A percentile compares a stretch with the other conserved stretches of the same genome.
Evolutionary conservation across 2,888 invertebrate species (phyloP).

Genomic region (Nasonia oneida): DNA sequence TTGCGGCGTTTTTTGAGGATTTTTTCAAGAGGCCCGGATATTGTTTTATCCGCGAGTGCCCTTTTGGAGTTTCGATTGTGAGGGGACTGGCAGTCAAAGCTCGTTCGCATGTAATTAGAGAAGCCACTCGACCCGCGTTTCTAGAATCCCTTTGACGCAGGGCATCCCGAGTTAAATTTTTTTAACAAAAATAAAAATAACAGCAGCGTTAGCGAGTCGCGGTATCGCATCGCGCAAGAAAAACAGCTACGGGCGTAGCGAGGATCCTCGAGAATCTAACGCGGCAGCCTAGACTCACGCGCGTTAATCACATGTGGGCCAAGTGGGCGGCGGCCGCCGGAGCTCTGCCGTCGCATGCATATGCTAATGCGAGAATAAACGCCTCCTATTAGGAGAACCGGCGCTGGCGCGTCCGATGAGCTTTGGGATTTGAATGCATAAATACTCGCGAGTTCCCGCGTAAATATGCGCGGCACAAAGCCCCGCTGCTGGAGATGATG

Average conservation of each 20-base stretch:
- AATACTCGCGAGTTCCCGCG: constrained; percentile 67
- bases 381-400: constrained; percentile 75
- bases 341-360: constrained; percentile 67
- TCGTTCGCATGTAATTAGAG: not conserved
- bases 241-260: not conserved
- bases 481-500: not conserved
- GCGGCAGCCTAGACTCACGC: not conserved
- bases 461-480: constrained; percentile 44
- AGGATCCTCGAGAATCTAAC: not conserved
- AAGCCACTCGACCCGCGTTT: not conserved
- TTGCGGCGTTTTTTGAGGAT: constrained; percentile 1
- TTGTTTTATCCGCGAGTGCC: constrained; percentile 4
- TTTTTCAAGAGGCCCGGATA: not conserved
- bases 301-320: constrained; percentile 51
- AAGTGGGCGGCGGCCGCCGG: constrained; percentile 23
- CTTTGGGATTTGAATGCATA: constrained; percentile 77
- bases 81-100: not conserved
- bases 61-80: not conserved
- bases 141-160: not conserved
- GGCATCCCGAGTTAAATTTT: not conserved
- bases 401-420: constrained; percentile 70
- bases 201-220: not conserved
- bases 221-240: not conserved
- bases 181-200: not conserved
- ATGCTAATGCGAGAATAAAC: constrained; percentile 78